Conservation (phyloP, 2,888 invertebrate species). For the Diaphora mendica region DNA sequence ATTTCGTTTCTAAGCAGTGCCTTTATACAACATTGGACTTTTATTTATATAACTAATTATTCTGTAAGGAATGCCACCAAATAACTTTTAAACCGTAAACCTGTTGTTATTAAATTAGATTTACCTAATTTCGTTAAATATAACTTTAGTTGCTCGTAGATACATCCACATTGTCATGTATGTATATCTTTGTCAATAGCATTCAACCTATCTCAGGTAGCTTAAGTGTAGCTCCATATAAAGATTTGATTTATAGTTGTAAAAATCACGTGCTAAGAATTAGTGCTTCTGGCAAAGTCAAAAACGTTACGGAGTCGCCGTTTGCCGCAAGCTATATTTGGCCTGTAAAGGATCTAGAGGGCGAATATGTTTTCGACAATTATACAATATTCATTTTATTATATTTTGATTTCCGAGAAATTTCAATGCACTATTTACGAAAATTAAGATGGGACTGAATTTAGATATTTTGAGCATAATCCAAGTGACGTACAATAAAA, state of each 20-base stretch:
- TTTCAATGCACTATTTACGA: neutral
- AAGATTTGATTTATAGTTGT: constrained; percentile 10
- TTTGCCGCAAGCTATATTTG: constrained; percentile 33
- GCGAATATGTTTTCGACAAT: constrained; percentile 18
- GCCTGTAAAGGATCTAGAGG: constrained; percentile 19
- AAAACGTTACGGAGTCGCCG: constrained; percentile 25
- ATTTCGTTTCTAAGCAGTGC: too few species aligned
- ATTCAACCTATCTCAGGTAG: neutral
- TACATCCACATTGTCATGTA: neutral
- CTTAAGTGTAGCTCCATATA: neutral
- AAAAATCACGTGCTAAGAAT: constrained; percentile 25
- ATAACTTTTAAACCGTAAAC: too few species aligned
- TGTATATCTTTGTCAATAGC: neutral
- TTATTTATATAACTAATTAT: too few species aligned
- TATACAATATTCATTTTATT: neutral
- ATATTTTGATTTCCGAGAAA: neutral
- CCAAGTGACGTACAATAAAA: too few species aligned
- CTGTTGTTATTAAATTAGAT: too few species aligned
- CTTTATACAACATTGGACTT: too few species aligned
- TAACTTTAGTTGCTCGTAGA: too few species aligned
- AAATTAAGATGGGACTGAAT: too few species aligned
- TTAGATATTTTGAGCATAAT: too few species aligned
- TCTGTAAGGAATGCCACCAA: too few species aligned
- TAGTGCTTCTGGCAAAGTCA: constrained; percentile 40
- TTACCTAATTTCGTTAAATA: too few species aligned